A percentile compares a stretch with the other conserved stretches of the same genome.
phyloP scores from a whole-genome alignment of 2,888 invertebrate genomes.

The Cantharis rustica region DNA sequence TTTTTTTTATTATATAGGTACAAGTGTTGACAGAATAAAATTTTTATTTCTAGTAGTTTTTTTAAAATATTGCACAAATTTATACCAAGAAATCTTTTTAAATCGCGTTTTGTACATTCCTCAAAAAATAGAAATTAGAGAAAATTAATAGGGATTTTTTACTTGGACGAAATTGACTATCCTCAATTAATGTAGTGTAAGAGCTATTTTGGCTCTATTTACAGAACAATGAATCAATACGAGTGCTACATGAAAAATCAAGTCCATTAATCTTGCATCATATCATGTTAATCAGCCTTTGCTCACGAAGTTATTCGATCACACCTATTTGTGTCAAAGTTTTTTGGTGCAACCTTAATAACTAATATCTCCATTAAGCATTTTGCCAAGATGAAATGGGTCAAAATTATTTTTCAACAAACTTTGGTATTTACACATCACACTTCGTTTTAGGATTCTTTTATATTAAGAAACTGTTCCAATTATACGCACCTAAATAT shows the following conservation, averaged over 20 bases:
- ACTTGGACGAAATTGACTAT: not conserved
- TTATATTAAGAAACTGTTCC: not conserved
- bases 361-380: not conserved
- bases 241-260: not conserved
- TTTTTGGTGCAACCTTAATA: not conserved
- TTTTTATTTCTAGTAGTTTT: not conserved
- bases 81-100: not conserved
- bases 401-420: not conserved
- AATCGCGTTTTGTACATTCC: not conserved
- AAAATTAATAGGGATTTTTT: not conserved
- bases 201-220: not conserved
- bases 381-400: not conserved
- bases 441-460: not conserved
- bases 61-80: not conserved
- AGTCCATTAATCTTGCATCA: not conserved
- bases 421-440: not conserved
- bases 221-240: not conserved
- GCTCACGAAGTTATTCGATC: not conserved
- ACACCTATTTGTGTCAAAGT: not conserved
- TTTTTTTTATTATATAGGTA: not conserved
- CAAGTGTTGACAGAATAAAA: not conserved
- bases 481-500: not conserved
- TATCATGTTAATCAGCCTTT: not conserved
- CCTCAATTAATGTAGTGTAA: not conserved
- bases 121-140: not conserved